Conservation (phyloP, 2,113 vertebrate genomes). For the Riparia riparia region DNA sequence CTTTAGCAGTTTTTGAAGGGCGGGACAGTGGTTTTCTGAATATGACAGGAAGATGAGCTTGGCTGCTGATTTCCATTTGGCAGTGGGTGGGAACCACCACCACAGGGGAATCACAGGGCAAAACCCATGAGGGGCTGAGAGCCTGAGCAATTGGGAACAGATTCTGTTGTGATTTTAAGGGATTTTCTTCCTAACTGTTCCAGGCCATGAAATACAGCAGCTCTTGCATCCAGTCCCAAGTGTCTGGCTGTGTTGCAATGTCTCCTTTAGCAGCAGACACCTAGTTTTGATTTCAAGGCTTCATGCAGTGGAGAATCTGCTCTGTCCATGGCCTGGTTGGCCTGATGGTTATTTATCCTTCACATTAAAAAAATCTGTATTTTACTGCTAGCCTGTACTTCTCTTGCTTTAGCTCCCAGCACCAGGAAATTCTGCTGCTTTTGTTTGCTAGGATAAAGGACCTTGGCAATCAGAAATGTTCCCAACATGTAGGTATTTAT, state of each 20-base stretch:
- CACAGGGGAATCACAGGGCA: neutral
- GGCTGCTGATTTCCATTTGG: neutral
- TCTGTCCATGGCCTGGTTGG: neutral
- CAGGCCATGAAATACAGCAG: neutral
- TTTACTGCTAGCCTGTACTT: conserved; percentile 18
- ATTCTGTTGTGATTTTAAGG: neutral
- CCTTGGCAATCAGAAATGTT: conserved; percentile 44
- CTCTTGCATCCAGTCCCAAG: neutral
- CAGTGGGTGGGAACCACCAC: neutral
- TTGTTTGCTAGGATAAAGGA: conserved; percentile 51
- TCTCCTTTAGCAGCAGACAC: neutral
- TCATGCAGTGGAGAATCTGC: neutral
- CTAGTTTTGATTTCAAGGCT: neutral
- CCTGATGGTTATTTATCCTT: neutral
- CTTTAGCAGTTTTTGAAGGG: neutral
- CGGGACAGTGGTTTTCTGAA: neutral
- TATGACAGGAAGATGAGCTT: neutral
- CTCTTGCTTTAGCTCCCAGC: neutral
- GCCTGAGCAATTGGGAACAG: neutral
- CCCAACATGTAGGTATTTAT: conserved; percentile 58
- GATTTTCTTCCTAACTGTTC: neutral
- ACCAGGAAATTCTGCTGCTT: conserved; percentile 32
- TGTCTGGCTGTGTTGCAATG: neutral
- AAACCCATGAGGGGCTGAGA: neutral
- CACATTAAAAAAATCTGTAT: neutral